Conservation (phyloP, 2,888 invertebrate genomes). For the Platerodrilus igneus region DNA sequence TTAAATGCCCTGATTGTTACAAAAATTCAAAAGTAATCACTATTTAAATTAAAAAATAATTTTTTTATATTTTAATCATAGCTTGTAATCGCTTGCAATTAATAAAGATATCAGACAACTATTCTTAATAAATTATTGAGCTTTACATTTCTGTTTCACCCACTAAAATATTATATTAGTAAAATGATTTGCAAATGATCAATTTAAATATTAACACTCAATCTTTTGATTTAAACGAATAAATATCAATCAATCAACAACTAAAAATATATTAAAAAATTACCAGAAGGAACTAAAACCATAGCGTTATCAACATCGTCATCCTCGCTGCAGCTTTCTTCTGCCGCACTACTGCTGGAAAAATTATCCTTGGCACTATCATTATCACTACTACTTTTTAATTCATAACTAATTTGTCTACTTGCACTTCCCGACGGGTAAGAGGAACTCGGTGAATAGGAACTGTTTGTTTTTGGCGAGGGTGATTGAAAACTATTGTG, state of each 20-base stretch:
- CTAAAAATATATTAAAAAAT: slow-evolving; percentile 21
- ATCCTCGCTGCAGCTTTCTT: slow-evolving; percentile 22
- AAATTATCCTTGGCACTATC: slow-evolving; percentile 16
- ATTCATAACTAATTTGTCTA: slow-evolving; percentile 6
- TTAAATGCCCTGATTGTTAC: too few species aligned
- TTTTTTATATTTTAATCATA: too few species aligned
- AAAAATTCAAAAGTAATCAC: too few species aligned
- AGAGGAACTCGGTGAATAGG: slow-evolving; percentile 15
- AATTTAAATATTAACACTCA: slow-evolving; percentile 1
- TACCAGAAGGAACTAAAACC: slow-evolving; percentile 47
- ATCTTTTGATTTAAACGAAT: slow-evolving; percentile 2
- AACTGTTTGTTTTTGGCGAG: slow-evolving; percentile 16
- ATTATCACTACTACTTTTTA: slow-evolving; percentile 21
- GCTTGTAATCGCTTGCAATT: too few species aligned
- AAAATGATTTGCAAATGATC: neutral
- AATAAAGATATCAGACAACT: too few species aligned
- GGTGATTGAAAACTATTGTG: slow-evolving; percentile 11
- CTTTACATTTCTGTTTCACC: too few species aligned
- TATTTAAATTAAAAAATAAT: too few species aligned
- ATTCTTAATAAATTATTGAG: too few species aligned
- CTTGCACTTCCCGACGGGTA: slow-evolving; percentile 13
- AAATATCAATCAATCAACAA: neutral
- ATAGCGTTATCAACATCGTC: slow-evolving; percentile 37
- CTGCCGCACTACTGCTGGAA: slow-evolving; percentile 5
- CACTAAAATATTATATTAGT: neutral